phyloP scores from a whole-genome alignment of 2,113 vertebrate species.

The Corydoras maculifer region DNA sequence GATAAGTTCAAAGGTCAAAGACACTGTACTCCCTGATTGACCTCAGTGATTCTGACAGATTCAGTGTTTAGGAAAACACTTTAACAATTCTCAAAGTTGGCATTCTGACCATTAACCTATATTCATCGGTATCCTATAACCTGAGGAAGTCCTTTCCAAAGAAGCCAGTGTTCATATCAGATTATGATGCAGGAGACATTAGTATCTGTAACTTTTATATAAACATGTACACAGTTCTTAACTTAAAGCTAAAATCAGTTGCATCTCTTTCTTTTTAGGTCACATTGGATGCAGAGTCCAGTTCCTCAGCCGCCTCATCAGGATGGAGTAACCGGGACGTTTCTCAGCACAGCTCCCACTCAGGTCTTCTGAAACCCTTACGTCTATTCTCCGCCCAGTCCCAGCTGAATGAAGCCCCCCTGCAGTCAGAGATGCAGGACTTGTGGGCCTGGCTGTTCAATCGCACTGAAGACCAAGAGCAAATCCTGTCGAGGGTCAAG shows the following conservation, averaged over 20 bases:
- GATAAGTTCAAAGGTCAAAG: no score
- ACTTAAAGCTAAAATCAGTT: not conserved
- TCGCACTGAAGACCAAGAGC: constrained; percentile 24
- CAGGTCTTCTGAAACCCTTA: constrained; percentile 29
- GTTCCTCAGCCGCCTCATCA: constrained; percentile 1
- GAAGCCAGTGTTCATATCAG: no score
- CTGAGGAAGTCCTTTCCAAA: no score
- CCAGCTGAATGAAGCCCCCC: constrained; percentile 20
- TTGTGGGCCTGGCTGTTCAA: constrained; percentile 42
- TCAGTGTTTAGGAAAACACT: no score
- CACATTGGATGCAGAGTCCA: constrained; percentile 23
- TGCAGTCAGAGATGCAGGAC: constrained; percentile 15
- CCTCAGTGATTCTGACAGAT: no score
- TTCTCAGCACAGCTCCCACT: constrained; percentile 14
- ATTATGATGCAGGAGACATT: no score
- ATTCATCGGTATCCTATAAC: no score
- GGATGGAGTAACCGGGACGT: constrained; percentile 29
- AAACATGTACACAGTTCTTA: no score
- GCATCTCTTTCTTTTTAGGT: constrained; percentile 26
- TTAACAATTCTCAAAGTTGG: no score
- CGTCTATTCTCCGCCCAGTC: constrained; percentile 33
- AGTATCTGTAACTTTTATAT: no score
- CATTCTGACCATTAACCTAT: no score
- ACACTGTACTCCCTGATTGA: no score
- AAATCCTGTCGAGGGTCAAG: constrained; percentile 31